A percentile compares a stretch with the other conserved stretches of the same genome.
phyloP scores from a whole-genome alignment of 2,797 vertebrate genomes.

The Sebastiscus tertius region DNA sequence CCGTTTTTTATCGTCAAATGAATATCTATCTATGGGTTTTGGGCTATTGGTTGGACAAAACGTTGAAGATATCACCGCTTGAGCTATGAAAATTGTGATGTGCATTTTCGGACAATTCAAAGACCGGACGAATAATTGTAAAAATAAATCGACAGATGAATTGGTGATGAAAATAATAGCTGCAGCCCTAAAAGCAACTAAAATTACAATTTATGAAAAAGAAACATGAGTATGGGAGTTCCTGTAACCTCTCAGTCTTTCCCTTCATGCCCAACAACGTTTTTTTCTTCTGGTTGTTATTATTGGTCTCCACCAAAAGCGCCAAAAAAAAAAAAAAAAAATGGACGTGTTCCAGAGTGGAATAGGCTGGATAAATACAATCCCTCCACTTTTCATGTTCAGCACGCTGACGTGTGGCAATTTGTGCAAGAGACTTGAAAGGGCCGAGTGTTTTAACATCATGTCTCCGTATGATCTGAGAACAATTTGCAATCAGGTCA shows the following conservation, averaged over 20 bases:
- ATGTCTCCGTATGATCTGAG: conserved; percentile 66
- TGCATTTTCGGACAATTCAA: not conserved
- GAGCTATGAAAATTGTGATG: not conserved
- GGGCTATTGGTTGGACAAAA: not conserved
- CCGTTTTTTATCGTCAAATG: not conserved
- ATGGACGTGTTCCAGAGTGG: conserved; percentile 38
- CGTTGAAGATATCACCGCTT: not conserved
- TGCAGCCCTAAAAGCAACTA: not conserved
- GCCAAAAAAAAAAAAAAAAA: not conserved
- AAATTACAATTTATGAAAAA: not conserved
- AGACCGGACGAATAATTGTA: fast-evolving
- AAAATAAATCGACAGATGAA: not conserved
- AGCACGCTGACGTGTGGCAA: conserved; percentile 49
- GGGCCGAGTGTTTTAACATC: conserved; percentile 68
- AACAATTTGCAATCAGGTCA: conserved; percentile 71
- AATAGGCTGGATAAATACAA: conserved; percentile 69
- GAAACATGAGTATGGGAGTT: not conserved
- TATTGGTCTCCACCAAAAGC: conserved; percentile 35
- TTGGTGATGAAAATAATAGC: not conserved
- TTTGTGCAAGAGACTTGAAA: conserved; percentile 68
- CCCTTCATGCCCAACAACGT: conserved; percentile 2
- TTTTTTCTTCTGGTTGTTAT: conserved; percentile 40
- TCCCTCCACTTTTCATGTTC: conserved; percentile 66
- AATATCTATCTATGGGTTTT: not conserved
- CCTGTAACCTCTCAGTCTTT: not conserved